Evolutionary conservation across 2,113 vertebrate genomes (phyloP), one percentile per base, ranked within the genome.

Genomic region (Podarcis muralis): DNA sequence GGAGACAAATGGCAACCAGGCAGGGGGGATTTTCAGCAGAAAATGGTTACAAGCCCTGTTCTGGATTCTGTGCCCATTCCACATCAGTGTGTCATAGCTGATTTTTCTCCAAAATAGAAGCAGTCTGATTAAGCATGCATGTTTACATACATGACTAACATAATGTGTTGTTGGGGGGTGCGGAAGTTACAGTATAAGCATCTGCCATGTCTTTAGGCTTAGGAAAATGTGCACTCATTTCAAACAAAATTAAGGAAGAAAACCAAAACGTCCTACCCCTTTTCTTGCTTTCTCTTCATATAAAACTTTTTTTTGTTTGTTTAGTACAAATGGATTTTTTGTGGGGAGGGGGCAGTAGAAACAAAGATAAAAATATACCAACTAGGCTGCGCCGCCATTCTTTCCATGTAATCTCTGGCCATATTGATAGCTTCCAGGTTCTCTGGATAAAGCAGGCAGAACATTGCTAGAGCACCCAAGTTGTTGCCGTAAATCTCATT

Each of bases 381-480:
- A 98, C 98, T 99, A 98, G 99, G 99, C 97, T 99, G 99, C 94
- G 98, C 98, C 0, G 99, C 99, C 99, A 99, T 99, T 96, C 99
- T 98, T 96, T 99, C 98, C 99, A 99, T 99, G 97, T 99, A 99
- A 95, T 99, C 98, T 90, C 95, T 98, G 93, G 98, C 98, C 95
- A 99, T 95, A 89, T 93, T 96, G 65, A 98, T 94, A 25, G 99
- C 99, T 90, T 99, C 98, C 0, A 98, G 93, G 90, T 98, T 97
- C 88, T 99, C 98, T 0, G 99, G 99, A 92, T 98, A 99, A 90
- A 99, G 97, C 91, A 99, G 94, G 78, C 98, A 99, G 96, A 98
- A 99, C 97, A 99, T 99, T 0, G 99, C 98, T 92, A 99, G 94
- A 79, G 98, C 97, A 0, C 98, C 98, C 11, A 99, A 94, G 95